Evolutionary conservation across 2,113 vertebrate genomes (phyloP).

Genomic region (Megalops atlanticus): DNA sequence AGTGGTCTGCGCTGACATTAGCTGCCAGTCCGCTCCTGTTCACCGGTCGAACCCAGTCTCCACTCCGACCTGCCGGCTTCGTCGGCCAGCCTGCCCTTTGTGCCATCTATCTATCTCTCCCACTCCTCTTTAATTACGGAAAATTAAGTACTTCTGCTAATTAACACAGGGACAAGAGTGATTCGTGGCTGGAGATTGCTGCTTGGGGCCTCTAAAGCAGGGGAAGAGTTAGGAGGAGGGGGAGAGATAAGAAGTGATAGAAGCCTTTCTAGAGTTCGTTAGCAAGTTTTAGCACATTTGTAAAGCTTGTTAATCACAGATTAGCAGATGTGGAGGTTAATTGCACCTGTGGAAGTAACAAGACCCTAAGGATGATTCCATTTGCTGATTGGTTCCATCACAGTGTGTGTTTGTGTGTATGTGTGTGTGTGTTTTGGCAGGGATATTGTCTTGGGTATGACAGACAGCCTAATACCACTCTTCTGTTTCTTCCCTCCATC

Average conservation of each 20-base stretch:
- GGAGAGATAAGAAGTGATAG: slow-evolving; percentile 30
- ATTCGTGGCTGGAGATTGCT: slow-evolving; percentile 8
- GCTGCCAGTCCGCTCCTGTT: slow-evolving; percentile 45
- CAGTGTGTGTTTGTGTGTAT: slow-evolving; percentile 29
- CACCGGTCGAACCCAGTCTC: slow-evolving; percentile 48
- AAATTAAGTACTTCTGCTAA: slow-evolving; percentile 27
- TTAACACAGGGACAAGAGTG: slow-evolving; percentile 8
- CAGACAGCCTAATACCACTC: background rate
- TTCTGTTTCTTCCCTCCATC: background rate
- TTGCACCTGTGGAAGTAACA: slow-evolving; percentile 86
- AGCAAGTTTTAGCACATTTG: slow-evolving; percentile 72
- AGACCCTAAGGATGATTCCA: slow-evolving; percentile 87
- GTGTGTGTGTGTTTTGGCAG: background rate
- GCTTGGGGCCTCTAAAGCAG: slow-evolving; percentile 26
- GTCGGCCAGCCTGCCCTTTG: slow-evolving; percentile 38
- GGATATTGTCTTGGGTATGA: slow-evolving; percentile 3
- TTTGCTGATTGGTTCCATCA: slow-evolving; percentile 73
- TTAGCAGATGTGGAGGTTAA: slow-evolving; percentile 92
- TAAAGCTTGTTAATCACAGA: slow-evolving; percentile 92
- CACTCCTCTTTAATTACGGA: background rate
- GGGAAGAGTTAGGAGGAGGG: slow-evolving; percentile 19
- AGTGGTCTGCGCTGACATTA: slow-evolving; percentile 15
- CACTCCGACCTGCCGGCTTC: slow-evolving; percentile 47
- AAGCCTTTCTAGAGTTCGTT: slow-evolving; percentile 47
- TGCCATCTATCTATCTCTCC: slow-evolving; percentile 30